Conservation (phyloP, 2,888 invertebrate species). For the Zhengitettix transpicula region DNA sequence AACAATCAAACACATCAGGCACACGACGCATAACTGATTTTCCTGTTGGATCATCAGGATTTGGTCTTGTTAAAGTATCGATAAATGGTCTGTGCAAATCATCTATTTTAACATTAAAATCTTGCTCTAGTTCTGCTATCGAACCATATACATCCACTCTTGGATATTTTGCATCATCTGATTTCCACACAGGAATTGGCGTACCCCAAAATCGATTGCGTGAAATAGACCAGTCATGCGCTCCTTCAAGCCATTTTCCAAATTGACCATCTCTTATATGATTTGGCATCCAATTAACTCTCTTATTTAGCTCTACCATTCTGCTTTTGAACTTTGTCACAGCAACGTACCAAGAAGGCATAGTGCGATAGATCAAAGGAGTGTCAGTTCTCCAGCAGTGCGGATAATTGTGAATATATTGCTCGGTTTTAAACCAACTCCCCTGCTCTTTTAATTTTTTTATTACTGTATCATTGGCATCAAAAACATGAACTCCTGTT, state of each 20-base stretch:
- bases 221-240: conserved; percentile 5
- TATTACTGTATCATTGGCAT: too few relatives aligned
- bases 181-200: conserved; percentile 7
- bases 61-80: conserved; percentile 3
- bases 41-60: neutral
- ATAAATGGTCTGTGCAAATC: conserved; percentile 6
- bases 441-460: too few relatives aligned
- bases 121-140: conserved; percentile 6
- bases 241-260: conserved; percentile 6
- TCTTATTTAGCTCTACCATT: conserved; percentile 4
- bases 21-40: neutral
- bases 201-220: conserved; percentile 8
- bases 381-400: conserved; percentile 8
- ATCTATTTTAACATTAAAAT: conserved; percentile 3
- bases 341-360: conserved; percentile 8
- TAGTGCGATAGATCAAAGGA: conserved; percentile 5
- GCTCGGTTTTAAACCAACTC: too few relatives aligned
- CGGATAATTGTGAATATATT: conserved; percentile 2
- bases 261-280: conserved; percentile 5
- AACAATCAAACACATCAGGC: neutral
- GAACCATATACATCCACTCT: conserved; percentile 1
- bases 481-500: too few relatives aligned
- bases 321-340: conserved; percentile 4
- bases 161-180: conserved; percentile 6
- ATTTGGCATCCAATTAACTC: conserved; percentile 5